Evolutionary conservation across 2,113 vertebrate genomes (phyloP).

Genomic region (Campylorhamphus procurvoides): DNA sequence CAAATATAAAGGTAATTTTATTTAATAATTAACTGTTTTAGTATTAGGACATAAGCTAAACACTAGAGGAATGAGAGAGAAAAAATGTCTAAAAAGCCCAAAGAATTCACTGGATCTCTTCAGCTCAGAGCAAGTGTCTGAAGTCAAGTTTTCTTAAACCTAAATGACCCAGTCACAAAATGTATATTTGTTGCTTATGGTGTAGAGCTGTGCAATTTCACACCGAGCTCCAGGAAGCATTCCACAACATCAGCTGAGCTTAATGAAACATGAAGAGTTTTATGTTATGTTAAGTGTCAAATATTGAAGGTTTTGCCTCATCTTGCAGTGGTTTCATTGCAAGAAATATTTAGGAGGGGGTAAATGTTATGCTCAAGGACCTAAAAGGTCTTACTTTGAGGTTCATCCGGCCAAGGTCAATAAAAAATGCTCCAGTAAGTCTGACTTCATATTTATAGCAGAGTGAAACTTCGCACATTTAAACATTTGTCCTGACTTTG

Average conservation of each 20-base stretch:
- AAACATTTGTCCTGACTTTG: not conserved
- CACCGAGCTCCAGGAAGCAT: not conserved
- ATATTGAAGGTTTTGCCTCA: not conserved
- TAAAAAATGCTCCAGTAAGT: not conserved
- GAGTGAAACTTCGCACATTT: not conserved
- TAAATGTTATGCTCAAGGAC: not conserved
- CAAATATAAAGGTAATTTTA: not conserved
- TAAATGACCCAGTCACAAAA: not conserved
- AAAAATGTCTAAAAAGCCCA: not conserved
- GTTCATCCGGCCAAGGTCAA: not conserved
- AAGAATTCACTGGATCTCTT: not conserved
- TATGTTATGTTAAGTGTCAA: not conserved
- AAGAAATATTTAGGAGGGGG: not conserved
- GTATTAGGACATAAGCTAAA: not conserved
- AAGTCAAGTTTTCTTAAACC: not conserved
- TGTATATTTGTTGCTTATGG: not conserved
- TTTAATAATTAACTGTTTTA: not conserved
- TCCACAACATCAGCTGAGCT: rapidly evolving
- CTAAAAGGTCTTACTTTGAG: not conserved
- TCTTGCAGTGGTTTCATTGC: not conserved
- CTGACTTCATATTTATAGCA: not conserved
- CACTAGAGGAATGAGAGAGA: not conserved
- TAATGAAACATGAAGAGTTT: not conserved
- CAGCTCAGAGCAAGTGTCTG: not conserved
- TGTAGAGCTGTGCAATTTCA: not conserved